phyloP scores from a whole-genome alignment of 2,888 invertebrate species.

The Tinea trinotella region DNA sequence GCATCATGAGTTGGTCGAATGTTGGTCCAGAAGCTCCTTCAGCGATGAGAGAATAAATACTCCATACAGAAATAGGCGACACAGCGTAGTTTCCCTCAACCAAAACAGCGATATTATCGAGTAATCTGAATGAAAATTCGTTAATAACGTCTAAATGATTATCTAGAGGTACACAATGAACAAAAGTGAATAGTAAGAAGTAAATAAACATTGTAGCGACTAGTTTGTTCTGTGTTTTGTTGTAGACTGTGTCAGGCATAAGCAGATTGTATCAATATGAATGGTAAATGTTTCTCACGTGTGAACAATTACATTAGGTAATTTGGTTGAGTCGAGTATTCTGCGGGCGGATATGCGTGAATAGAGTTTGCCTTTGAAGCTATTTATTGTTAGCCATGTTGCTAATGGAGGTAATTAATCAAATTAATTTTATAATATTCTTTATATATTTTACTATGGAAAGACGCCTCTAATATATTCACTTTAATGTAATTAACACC shows the following conservation, averaged over 20 bases:
- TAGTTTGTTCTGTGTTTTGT: slow-evolving; percentile 1
- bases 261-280: slow-evolving; percentile 39
- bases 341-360: slow-evolving; percentile 21
- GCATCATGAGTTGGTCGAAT: slow-evolving; percentile 46
- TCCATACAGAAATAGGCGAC: slow-evolving; percentile 60
- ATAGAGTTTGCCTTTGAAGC: not conserved
- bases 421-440: too few relatives aligned
- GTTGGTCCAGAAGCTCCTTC: slow-evolving; percentile 59
- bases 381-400: not conserved
- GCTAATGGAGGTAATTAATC: too few relatives aligned
- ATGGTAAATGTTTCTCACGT: slow-evolving; percentile 43
- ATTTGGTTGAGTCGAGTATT: slow-evolving; percentile 26
- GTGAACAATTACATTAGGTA: slow-evolving; percentile 46
- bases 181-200: not conserved
- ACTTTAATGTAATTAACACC: too few relatives aligned
- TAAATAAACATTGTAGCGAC: slow-evolving; percentile 33
- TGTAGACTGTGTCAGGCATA: not conserved
- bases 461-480: too few relatives aligned
- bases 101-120: slow-evolving; percentile 49
- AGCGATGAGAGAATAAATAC: slow-evolving; percentile 50
- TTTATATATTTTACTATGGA: too few relatives aligned
- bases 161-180: slow-evolving; percentile 33
- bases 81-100: slow-evolving; percentile 54
- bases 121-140: slow-evolving; percentile 46
- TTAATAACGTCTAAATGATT: slow-evolving; percentile 44